A percentile compares a stretch with the other conserved stretches of the same genome.
Evolutionary conservation across 2,113 vertebrate species (phyloP).

Genomic region (Odontesthes bonariensis): DNA sequence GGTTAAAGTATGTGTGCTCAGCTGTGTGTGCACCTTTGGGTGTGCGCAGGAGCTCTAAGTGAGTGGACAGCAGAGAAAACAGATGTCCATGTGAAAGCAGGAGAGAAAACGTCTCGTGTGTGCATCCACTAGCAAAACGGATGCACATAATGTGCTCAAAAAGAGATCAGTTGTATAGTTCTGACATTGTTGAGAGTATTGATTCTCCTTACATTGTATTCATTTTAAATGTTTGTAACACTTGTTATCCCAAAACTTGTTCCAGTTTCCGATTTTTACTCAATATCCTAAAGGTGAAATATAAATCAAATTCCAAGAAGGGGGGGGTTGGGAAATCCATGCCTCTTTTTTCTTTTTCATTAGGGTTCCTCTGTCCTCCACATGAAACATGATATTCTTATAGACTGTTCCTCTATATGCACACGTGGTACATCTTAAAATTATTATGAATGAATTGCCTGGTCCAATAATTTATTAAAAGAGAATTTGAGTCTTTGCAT

Average conservation of each 20-base stretch:
- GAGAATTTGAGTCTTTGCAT: constrained; percentile 10
- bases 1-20: too few species aligned
- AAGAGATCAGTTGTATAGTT: not conserved
- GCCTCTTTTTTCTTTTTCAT: not conserved
- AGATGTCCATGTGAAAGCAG: too few species aligned
- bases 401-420: not conserved
- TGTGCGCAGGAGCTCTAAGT: too few species aligned
- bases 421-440: not conserved
- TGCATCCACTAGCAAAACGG: too few species aligned
- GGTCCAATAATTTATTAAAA: constrained; percentile 56
- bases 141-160: too few species aligned
- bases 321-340: not conserved
- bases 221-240: not conserved
- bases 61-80: too few species aligned
- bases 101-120: too few species aligned
- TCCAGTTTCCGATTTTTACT: constrained; percentile 1
- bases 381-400: not conserved
- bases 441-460: constrained; percentile 23
- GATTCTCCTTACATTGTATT: not conserved
- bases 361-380: not conserved
- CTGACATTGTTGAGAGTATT: too few species aligned
- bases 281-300: not conserved
- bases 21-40: too few species aligned
- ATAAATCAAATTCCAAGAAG: constrained; percentile 1
- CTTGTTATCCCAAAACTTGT: not conserved